Percentiles rank a stretch among this genome's conserved stretches.
phyloP scores from a whole-genome alignment of 1,140 invertebrate species.

The Psilanteris sp. region DNA sequence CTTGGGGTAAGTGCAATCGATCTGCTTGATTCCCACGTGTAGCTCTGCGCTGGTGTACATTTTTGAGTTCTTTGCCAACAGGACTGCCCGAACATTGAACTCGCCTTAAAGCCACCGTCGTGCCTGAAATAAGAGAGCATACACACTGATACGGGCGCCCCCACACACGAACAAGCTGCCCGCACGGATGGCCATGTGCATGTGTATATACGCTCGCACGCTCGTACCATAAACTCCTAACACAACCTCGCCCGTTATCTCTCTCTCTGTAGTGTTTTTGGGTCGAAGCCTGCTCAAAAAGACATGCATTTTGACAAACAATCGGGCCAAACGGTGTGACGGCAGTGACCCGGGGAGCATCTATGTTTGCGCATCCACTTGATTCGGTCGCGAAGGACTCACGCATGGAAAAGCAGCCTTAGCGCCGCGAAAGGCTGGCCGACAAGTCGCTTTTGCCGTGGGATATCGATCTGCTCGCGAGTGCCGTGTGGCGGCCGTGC shows the following conservation, averaged over 20 bases:
- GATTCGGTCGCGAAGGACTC: constrained; percentile 38
- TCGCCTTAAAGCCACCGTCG: constrained; percentile 22
- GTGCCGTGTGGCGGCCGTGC: constrained; percentile 14
- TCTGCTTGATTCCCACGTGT: constrained; percentile 19
- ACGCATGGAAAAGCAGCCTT: constrained; percentile 50
- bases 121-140: constrained; percentile 25
- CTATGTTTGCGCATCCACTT: constrained; percentile 52
- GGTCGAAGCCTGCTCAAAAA: constrained; percentile 34
- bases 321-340: constrained; percentile 18
- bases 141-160: constrained; percentile 3
- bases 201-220: constrained; percentile 33
- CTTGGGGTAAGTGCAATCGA: constrained; percentile 35
- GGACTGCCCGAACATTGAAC: constrained; percentile 18
- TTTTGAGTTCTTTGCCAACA: constrained; percentile 22
- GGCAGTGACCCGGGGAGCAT: constrained; percentile 49
- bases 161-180: background rate
- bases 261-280: constrained; percentile 44
- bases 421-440: constrained; percentile 39
- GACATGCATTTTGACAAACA: constrained; percentile 57
- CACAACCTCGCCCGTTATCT: constrained; percentile 41
- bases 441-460: constrained; percentile 13
- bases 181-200: constrained; percentile 31
- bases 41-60: constrained; percentile 14
- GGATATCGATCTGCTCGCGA: constrained; percentile 55
- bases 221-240: constrained; percentile 20